phyloP scores from a whole-genome alignment of 2,113 vertebrate species.

The Ictalurus furcatus region DNA sequence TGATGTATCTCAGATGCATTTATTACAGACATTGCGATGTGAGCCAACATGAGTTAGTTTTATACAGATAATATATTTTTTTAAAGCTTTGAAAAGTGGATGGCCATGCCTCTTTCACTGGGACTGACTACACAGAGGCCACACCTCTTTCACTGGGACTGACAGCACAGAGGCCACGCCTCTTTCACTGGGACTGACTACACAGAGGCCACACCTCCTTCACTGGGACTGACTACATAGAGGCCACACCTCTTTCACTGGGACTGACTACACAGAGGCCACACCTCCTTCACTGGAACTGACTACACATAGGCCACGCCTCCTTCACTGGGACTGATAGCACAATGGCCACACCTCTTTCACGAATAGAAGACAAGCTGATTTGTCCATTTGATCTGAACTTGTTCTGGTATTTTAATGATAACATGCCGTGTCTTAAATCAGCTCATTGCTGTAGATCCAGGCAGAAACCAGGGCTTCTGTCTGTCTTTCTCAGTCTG shows the following conservation, averaged over 20 bases:
- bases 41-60: neutral
- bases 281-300: too few species aligned
- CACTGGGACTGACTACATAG: neutral
- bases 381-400: neutral
- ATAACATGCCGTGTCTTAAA: neutral
- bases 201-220: neutral
- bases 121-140: neutral
- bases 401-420: neutral
- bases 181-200: neutral
- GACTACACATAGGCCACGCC: neutral
- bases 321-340: neutral
- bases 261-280: neutral
- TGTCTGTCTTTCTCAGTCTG: constrained; percentile 1
- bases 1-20: neutral
- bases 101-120: neutral
- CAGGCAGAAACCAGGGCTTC: neutral
- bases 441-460: neutral
- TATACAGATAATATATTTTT: neutral
- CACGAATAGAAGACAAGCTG: neutral
- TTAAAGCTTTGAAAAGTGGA: neutral
- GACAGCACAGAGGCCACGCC: neutral
- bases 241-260: neutral
- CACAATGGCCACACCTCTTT: neutral
- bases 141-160: neutral
- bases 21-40: neutral